Evolutionary conservation across 1,140 invertebrate genomes (phyloP).

Genomic region (Samia ricini): DNA sequence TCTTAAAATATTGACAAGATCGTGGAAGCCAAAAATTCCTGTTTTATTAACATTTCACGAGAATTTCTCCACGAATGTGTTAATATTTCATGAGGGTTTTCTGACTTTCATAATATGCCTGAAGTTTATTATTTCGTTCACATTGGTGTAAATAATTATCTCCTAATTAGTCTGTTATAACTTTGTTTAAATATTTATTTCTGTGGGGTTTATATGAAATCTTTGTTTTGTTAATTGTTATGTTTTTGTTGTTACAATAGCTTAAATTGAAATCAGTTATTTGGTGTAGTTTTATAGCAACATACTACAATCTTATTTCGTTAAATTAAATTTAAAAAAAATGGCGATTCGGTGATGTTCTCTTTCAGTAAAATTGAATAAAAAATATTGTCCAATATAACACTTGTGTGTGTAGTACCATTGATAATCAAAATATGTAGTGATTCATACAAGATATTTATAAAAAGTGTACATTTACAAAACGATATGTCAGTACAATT

Average conservation of each 20-base stretch:
- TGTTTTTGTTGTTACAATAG: no score
- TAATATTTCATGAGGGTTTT: conserved; percentile 15
- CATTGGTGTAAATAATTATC: background rate
- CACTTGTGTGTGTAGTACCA: background rate
- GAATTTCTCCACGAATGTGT: conserved; percentile 5
- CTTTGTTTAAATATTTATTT: background rate
- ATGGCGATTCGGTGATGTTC: no score
- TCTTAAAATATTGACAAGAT: conserved; percentile 23
- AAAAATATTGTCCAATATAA: background rate
- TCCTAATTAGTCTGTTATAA: background rate
- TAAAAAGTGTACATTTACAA: conserved; percentile 10
- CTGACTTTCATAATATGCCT: conserved; percentile 7
- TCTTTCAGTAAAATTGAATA: no score
- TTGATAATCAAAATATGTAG: conserved; percentile 1
- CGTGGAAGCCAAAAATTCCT: conserved; percentile 17
- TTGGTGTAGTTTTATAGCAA: no score
- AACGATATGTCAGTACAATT: conserved; percentile 22
- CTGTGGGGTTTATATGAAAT: background rate
- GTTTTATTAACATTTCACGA: conserved; percentile 17
- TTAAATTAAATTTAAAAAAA: no score
- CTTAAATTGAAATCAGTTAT: no score
- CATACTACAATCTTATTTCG: no score
- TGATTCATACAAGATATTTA: no score
- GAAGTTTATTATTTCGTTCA: conserved; percentile 6
- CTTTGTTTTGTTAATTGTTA: no score